A percentile compares a stretch with the other conserved stretches of the same genome.
Conservation (phyloP, 2,888 invertebrate species). For the Drosophila lutescens region DNA sequence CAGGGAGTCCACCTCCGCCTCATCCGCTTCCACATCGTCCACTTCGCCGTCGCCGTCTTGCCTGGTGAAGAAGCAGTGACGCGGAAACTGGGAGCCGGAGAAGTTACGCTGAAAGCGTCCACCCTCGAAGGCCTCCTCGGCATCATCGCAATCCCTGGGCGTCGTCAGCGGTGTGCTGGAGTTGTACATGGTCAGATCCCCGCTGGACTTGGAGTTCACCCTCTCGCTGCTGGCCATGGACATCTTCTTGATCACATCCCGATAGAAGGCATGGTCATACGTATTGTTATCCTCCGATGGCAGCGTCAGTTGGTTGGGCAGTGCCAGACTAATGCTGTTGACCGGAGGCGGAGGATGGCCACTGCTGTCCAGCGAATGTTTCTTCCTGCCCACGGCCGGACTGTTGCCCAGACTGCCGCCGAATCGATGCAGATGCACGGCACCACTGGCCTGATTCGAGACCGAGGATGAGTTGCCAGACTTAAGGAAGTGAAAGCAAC, state of each 20-base stretch:
- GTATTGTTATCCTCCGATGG: conserved; percentile 76
- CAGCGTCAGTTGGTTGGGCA: conserved; percentile 17
- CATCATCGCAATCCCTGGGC: conserved; percentile 33
- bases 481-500: conserved; percentile 81
- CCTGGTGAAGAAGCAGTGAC: conserved; percentile 82
- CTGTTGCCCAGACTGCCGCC: conserved; percentile 79
- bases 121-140: conserved; percentile 20
- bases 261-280: conserved; percentile 84
- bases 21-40: conserved; percentile 35
- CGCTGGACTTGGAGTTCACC: conserved; percentile 83
- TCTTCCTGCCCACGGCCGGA: conserved; percentile 81
- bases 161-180: conserved; percentile 68
- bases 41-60: conserved; percentile 63
- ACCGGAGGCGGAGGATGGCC: conserved; percentile 11
- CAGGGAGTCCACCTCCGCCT: conserved; percentile 60
- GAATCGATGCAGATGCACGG: conserved; percentile 13
- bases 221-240: conserved; percentile 77
- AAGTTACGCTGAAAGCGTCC: conserved; percentile 81
- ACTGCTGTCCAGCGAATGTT: conserved; percentile 83
- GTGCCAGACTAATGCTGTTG: conserved; percentile 23
- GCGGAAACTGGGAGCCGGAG: conserved; percentile 84
- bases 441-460: conserved; percentile 12
- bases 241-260: conserved; percentile 78
- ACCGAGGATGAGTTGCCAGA: neutral
- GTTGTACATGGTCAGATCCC: conserved; percentile 83